Evolutionary conservation across 2,888 invertebrate genomes (phyloP), one percentile per base, ranked within the genome.

Genomic region (Aquatica leii): DNA sequence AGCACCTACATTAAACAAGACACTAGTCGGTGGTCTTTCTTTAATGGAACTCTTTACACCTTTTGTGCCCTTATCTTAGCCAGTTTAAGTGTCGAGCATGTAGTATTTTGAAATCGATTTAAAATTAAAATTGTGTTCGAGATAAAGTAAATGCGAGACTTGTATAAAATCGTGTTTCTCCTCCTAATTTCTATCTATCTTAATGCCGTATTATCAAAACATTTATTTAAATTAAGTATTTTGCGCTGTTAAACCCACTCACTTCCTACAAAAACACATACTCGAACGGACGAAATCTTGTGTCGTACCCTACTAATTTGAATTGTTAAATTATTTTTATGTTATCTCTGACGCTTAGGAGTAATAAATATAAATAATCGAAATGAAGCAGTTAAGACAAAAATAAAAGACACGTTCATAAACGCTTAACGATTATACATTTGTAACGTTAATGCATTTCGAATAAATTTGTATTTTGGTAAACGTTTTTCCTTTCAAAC

Each of bases 61-160:
- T 62, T 54, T 66, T 50, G 48, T 61, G 59, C 64, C 66, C 73
- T 79, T 79, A 79, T 79, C 80, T 62, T 59, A 66, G 64, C 65
- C 69, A 67, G 63, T 68, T 69, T 79, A 77, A 79, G 74, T 73
- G 76, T 71, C 75, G 77, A 72, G 75, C 76, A 72, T 80, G 77
- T 78, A 73, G 66, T 70, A 68, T 76, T 72, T 77, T 78, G 78
- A 80, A 81, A 81, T 81, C 80, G 80, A 81, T 81, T 81, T 80
- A 80, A 81, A 81, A 80, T 81, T 80, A 80, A 81, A 80, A 77
- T 76, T 76, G 77, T 81, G 81, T 81, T 75, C 68, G 70, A 75
- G 80, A 80, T 80, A 81, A 76, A 48, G 46, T 62, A 51, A 60
- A 60, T 57, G 59, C 52, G 64, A 66, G 57, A 51, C 50, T 49